Evolutionary conservation across 2,797 vertebrate genomes (phyloP), one percentile per base, ranked within the genome.

Genomic region (Anas capensis): DNA sequence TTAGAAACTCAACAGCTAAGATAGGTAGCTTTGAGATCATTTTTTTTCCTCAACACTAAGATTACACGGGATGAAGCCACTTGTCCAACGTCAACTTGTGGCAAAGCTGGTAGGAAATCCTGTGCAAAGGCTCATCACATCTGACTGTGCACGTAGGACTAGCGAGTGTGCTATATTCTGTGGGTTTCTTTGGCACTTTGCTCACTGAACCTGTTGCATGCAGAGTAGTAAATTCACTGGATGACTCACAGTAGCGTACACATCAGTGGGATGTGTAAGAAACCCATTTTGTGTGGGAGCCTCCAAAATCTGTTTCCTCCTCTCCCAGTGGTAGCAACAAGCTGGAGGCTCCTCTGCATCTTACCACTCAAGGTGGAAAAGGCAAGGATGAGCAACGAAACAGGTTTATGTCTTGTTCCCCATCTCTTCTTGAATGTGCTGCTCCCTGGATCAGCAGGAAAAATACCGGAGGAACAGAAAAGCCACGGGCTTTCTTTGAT

Each of bases 111-210:
- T 1, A 12, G 46, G 64, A 82, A 49, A 44, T 11, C 21, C 79
- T 77, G 60, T 56, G n/a, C 21, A 26, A 20, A 31, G 31, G 40
- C 61, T 68, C 19, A 1, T 16, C 40, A 5, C 33, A 40, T 53
- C 82, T 31, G 38, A 58, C 70, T 19, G 2, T 0, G 8, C 3
- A 6, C 0, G 10, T 1, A 3, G 0, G 2, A 31, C 34, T 0
- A 8, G 24, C 0, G 14, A 34, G 31, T 0, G 27, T 8, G 53
- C 46, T 14, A 6, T 19, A 4, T 16, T 51, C 49, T 61, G 70
- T 23, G 26, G 54, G 40, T 12, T 40, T 23, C 58, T 19, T 15
- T 24, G 38, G 29, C 29, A 1, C 62, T 33, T 27, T 4, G 21
- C 66, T 57, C 73, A 3, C 70, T 4, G 16, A 42, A 23, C 48